These are phyloP conservation scores for Noctuana brunneofusca DNA, from an alignment of 2,888 invertebrate genomes.

Conservation along the genomic window DNA sequence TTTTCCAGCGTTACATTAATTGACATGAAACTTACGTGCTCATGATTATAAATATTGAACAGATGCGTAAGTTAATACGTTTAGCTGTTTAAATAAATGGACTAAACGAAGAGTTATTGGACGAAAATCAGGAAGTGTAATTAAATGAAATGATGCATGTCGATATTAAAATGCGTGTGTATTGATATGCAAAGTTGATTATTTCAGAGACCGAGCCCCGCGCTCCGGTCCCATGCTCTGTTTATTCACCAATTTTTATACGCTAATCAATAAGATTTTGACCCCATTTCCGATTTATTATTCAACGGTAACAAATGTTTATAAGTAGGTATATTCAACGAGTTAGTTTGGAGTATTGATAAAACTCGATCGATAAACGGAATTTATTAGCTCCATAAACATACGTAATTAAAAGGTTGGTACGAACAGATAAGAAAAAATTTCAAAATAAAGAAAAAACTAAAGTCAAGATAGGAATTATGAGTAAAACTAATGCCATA, in stretches of 20 bases:
- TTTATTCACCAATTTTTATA: constrained; percentile 72
- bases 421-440: not conserved
- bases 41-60: constrained; percentile 65
- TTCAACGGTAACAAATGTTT: constrained; percentile 37
- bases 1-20: constrained; percentile 65
- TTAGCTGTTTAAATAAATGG: constrained; percentile 44
- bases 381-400: not conserved
- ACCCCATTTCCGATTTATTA: constrained; percentile 70
- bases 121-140: constrained; percentile 70
- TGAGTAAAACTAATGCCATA: not conserved
- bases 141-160: constrained; percentile 80
- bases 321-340: not conserved
- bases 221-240: constrained; percentile 65
- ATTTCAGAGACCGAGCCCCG: constrained; percentile 67
- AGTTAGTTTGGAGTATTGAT: not conserved
- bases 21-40: constrained; percentile 61
- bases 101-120: constrained; percentile 51
- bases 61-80: constrained; percentile 37
- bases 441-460: not conserved
- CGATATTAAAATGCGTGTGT: constrained; percentile 76
- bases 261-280: constrained; percentile 71
- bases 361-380: not conserved
- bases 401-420: not conserved
- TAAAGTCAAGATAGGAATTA: not conserved
- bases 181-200: constrained; percentile 79